Base-by-base conservation (phyloP, 2,113 vertebrate genomes). In the Mugil cephalus region DNA sequence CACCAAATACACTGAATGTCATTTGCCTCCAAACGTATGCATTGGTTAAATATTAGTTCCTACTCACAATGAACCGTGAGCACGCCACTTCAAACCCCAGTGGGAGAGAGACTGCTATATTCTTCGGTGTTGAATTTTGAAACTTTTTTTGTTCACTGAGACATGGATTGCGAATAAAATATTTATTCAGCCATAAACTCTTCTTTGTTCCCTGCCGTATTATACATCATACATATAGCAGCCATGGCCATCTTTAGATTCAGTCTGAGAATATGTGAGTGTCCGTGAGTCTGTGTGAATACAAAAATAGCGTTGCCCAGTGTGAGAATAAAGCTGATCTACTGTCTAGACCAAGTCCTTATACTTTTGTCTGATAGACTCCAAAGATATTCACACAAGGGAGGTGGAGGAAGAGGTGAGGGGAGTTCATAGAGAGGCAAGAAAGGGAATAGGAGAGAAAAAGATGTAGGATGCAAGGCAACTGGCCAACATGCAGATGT, bases 301-400 rank as follows among this genome's bases (percentile, higher is more conserved):
- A 48, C 48, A 56, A 68, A 78, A 63, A 43, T 3, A 59, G 19
- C 24, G 55, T 11, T 42, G 46, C 54, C 40, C 40, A 43, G 36
- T 4, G 54, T 38, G 21, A 60, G 18, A 39, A 58, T 50, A 60
- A 61, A 65, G 38, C 19, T 67, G 59, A 79, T 79, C 42, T 54
- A 10, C 45, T 45, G 78, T 78, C 74, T 67, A 67, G 60, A 54
- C 72, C 50, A 21, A 51, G 17, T n/a, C n/a, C n/a, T 42, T 42
- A 13, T 42, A 42, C 45, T 77, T 77, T 80, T 21, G 60, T 77
- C 38, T 66, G 15, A 19, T 47, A 14, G 18, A 59, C 55, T 48
- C 56, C 45, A 77, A 77, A 64, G 54, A 67, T 54, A 43, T 47
- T 76, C 39, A 55, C 52, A 56, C 15, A 72, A 15, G 13, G 12